phyloP scores from a whole-genome alignment of 2,888 invertebrate species.

The Chrysomela aeneicollis region DNA sequence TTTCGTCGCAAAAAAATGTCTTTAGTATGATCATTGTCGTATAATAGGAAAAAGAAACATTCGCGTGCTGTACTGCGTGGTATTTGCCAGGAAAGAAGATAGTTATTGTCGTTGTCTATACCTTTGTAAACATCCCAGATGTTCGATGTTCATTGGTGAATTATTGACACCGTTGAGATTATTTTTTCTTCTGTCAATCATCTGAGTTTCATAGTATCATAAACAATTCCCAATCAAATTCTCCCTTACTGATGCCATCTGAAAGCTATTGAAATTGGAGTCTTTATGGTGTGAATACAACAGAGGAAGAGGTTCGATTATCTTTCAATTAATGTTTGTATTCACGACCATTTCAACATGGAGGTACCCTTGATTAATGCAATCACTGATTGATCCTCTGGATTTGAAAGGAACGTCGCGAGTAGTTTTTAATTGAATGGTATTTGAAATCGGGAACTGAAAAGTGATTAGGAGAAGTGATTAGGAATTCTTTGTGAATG shows the following conservation, averaged over 20 bases:
- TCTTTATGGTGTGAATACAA: background rate
- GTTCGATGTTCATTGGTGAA: too few species aligned
- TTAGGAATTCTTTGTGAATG: slow-evolving; percentile 14
- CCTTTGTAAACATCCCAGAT: too few species aligned
- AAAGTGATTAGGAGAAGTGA: slow-evolving; percentile 21
- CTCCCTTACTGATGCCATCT: too few species aligned
- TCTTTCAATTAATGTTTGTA: background rate
- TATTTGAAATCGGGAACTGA: slow-evolving; percentile 9
- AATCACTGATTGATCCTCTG: slow-evolving; percentile 11
- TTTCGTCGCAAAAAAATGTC: too few species aligned
- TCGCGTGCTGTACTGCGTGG: too few species aligned
- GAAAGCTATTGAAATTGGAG: background rate
- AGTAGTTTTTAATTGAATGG: slow-evolving; percentile 29
- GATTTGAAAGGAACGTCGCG: slow-evolving; percentile 21
- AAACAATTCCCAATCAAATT: background rate
- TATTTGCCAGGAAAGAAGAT: too few species aligned
- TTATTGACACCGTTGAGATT: too few species aligned
- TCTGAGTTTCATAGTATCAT: too few species aligned
- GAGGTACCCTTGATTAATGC: background rate
- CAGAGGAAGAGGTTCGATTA: background rate
- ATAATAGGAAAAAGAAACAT: too few species aligned
- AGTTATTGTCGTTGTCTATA: too few species aligned
- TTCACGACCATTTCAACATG: background rate
- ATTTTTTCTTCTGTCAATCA: too few species aligned
- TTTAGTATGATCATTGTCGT: too few species aligned